These are phyloP conservation scores for Synergus laeviventris DNA, from an alignment of 2,888 invertebrate species.

Conservation along the genomic window DNA sequence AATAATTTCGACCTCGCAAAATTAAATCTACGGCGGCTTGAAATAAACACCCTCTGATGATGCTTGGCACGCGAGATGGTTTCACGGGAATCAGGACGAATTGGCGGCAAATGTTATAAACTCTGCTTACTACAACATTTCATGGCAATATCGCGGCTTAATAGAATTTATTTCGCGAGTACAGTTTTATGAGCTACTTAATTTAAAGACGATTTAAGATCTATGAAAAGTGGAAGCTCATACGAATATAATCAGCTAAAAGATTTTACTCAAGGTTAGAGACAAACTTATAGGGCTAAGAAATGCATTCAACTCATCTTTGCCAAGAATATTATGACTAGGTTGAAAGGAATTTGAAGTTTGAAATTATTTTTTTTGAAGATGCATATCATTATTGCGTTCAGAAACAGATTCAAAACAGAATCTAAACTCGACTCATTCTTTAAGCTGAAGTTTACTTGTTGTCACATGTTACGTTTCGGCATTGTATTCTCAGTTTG, in stretches of 20 bases:
- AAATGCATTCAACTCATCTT: neutral
- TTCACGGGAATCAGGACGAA: slow-evolving; percentile 60
- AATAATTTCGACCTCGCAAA: slow-evolving; percentile 65
- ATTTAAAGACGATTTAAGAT: slow-evolving; percentile 7
- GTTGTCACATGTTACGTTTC: neutral
- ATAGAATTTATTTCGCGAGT: neutral
- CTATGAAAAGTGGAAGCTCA: neutral
- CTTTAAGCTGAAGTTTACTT: neutral
- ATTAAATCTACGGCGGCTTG: slow-evolving; percentile 65
- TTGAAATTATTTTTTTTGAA: neutral
- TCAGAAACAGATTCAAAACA: no score
- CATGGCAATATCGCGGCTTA: neutral
- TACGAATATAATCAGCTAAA: neutral
- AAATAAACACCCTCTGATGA: slow-evolving; percentile 64
- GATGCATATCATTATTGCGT: neutral
- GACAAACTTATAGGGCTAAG: neutral
- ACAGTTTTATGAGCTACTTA: neutral
- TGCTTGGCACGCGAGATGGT: slow-evolving; percentile 66
- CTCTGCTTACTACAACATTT: neutral
- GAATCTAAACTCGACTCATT: no score
- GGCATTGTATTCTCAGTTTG: neutral
- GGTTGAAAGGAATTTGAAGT: neutral
- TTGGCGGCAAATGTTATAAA: slow-evolving; percentile 55
- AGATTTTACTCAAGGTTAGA: neutral
- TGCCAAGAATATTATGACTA: slow-evolving; percentile 1